phyloP scores from a whole-genome alignment of 2,797 vertebrate genomes.

The Anniella stebbinsi region DNA sequence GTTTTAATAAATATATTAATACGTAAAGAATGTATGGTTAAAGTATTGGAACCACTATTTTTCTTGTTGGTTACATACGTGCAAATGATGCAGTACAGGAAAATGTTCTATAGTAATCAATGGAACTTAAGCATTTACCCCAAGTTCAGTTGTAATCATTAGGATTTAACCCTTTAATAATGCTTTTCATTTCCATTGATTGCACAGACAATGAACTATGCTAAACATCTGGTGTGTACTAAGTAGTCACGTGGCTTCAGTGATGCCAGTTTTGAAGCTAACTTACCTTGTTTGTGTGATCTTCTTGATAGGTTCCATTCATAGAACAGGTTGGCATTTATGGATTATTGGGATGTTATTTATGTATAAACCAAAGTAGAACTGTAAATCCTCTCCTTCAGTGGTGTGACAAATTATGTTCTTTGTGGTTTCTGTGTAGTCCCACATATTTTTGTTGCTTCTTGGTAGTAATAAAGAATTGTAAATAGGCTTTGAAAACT shows the following conservation, averaged over 20 bases:
- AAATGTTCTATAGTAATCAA: not conserved
- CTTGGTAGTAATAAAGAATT: slow-evolving; percentile 21
- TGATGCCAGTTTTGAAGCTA: too few relatives aligned
- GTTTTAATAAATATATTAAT: not conserved
- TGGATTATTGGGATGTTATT: slow-evolving; percentile 36
- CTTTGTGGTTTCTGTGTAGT: not conserved
- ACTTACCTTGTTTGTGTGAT: slow-evolving; percentile 15
- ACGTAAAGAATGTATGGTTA: not conserved
- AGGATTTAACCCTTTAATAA: slow-evolving; percentile 38
- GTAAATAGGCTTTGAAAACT: slow-evolving; percentile 50
- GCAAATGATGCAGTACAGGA: not conserved
- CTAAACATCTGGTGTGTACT: not conserved
- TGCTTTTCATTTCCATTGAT: not conserved
- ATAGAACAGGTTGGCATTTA: slow-evolving; percentile 54
- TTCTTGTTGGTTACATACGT: not conserved
- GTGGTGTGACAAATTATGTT: slow-evolving; percentile 15
- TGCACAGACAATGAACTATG: not conserved
- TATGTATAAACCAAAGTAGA: not conserved
- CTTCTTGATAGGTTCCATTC: slow-evolving; percentile 47
- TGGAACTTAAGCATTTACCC: slow-evolving; percentile 34
- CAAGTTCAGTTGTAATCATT: not conserved
- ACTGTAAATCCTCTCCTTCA: not conserved
- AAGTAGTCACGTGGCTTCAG: not conserved
- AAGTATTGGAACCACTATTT: not conserved
- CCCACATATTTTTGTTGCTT: not conserved